A percentile compares a stretch with the other conserved stretches of the same genome.
Conservation (phyloP, 2,888 invertebrate species). For the Coremacera marginata region DNA sequence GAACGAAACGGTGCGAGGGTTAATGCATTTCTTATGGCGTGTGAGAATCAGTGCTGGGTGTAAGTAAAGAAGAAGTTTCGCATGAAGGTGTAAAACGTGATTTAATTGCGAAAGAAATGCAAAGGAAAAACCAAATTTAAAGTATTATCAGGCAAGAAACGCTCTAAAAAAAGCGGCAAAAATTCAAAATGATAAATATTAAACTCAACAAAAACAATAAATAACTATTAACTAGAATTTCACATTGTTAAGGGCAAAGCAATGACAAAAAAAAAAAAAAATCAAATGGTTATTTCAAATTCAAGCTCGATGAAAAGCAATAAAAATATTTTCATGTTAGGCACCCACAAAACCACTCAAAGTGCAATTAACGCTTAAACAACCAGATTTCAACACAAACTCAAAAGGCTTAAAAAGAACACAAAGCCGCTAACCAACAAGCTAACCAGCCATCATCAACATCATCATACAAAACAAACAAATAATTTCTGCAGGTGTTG, state of each 20-base stretch:
- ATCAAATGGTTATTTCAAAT: neutral
- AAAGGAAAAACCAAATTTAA: neutral
- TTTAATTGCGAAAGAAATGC: conserved; percentile 12
- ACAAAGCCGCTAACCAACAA: neutral
- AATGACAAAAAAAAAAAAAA: too few species aligned
- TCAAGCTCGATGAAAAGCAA: neutral
- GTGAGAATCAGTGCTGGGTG: conserved; percentile 33
- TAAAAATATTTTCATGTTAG: neutral
- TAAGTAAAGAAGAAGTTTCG: conserved; percentile 28
- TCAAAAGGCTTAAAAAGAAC: neutral
- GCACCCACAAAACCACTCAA: neutral
- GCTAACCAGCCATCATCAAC: neutral
- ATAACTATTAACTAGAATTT: neutral
- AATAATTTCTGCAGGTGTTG: neutral
- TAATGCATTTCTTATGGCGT: conserved; percentile 26
- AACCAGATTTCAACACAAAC: neutral
- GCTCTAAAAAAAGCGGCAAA: neutral
- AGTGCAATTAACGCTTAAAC: conserved; percentile 5
- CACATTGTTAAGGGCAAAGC: neutral
- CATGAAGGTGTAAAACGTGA: conserved; percentile 16
- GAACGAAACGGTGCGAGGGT: conserved; percentile 24
- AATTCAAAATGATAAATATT: neutral
- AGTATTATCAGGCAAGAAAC: neutral
- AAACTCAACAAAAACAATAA: neutral
- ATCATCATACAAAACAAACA: neutral